A percentile compares a stretch with the other conserved stretches of the same genome.
Conservation (phyloP, 2,888 invertebrate species). For the Leptinotarsa tumamoca region DNA sequence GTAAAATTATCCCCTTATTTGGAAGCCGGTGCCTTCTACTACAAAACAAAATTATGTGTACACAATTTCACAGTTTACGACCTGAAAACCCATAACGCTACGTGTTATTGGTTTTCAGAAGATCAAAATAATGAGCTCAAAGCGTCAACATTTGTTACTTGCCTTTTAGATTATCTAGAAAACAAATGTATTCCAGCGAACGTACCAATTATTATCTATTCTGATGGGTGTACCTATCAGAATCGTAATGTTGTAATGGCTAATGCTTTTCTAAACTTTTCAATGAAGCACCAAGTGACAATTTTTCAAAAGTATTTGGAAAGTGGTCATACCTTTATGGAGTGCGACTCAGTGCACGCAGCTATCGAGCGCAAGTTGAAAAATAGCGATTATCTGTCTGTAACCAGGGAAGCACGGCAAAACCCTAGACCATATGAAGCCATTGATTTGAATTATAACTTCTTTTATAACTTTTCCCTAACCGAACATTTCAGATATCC, state of each 20-base stretch:
- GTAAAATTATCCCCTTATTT: neutral
- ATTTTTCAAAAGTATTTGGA: neutral
- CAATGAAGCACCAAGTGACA: conserved; percentile 13
- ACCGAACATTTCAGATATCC: neutral
- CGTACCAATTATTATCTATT: conserved; percentile 43
- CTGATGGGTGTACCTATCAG: conserved; percentile 48
- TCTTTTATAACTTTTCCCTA: neutral
- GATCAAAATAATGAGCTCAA: conserved; percentile 1
- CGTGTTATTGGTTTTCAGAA: conserved; percentile 19
- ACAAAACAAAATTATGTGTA: conserved; percentile 11
- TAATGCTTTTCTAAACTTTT: conserved; percentile 43
- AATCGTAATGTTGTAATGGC: conserved; percentile 44
- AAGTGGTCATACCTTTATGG: neutral
- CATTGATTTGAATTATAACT: neutral
- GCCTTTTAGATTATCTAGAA: conserved; percentile 31
- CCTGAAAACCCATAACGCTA: neutral
- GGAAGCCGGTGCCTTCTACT: neutral
- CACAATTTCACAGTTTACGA: conserved; percentile 17
- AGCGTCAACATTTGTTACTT: neutral
- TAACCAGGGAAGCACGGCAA: neutral
- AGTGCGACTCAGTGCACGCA: neutral
- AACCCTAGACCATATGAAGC: neutral
- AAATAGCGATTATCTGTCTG: neutral
- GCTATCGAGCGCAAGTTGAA: neutral
- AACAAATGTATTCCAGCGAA: conserved; percentile 8